A percentile compares a stretch with the other conserved stretches of the same genome.
Conservation (phyloP, 1,140 invertebrate genomes). For the Venturia canescens region DNA sequence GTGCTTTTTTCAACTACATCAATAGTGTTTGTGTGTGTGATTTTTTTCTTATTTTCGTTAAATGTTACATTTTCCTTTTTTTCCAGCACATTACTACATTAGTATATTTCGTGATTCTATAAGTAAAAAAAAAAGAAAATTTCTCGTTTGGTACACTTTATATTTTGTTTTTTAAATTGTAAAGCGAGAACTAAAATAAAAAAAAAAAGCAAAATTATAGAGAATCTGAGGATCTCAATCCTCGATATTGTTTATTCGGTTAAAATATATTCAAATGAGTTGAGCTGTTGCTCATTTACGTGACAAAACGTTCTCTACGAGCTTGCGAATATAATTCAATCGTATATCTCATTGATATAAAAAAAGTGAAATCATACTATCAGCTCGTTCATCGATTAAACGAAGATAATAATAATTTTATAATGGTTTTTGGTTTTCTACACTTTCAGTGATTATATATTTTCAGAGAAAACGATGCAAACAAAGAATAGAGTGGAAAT, state of each 20-base stretch:
- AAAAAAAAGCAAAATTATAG: constrained; percentile 39
- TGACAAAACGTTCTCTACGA: constrained; percentile 5
- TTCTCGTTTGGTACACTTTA: constrained; percentile 60
- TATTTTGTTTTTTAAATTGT: constrained; percentile 58
- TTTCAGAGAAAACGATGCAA: background rate
- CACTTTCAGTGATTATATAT: constrained; percentile 11
- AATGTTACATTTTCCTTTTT: constrained; percentile 56
- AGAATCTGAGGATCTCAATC: constrained; percentile 37
- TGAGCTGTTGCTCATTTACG: constrained; percentile 2
- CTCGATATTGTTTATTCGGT: constrained; percentile 12
- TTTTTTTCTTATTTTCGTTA: constrained; percentile 51
- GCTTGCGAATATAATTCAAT: constrained; percentile 17
- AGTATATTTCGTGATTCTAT: constrained; percentile 63
- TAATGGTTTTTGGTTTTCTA: constrained; percentile 9
- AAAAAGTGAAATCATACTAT: constrained; percentile 46
- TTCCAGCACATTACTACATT: constrained; percentile 53
- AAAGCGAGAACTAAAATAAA: constrained; percentile 60
- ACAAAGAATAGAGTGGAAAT: background rate
- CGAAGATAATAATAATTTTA: constrained; percentile 1
- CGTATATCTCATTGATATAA: background rate
- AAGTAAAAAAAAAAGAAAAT: no score
- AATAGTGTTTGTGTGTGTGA: constrained; percentile 64
- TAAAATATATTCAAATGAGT: constrained; percentile 39
- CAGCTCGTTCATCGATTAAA: constrained; percentile 7
- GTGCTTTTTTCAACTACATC: constrained; percentile 67